Base-by-base conservation (phyloP, 2,797 vertebrate species). In the Poecilia picta region DNA sequence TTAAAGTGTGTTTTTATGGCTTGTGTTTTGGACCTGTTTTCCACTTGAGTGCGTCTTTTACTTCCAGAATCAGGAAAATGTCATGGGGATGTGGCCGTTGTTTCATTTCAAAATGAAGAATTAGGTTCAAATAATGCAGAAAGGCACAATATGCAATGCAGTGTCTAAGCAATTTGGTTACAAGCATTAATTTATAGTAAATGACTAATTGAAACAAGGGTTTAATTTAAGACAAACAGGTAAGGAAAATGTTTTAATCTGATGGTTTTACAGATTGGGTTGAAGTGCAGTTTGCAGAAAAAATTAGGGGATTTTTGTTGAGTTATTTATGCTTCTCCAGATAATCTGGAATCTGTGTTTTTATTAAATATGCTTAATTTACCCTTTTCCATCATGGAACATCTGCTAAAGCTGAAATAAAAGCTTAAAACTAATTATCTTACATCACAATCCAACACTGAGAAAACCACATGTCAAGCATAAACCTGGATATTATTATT, bases 91-190 rank as follows among this genome's bases (percentile, higher is more conserved):
- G 25, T 72, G 46, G 64, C 43, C 23, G 33, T 43, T 80, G 64
- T 74, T 84, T 71, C 7, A 66, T 81, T 86, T 82, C 46, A 16
- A 85, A 91, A 81, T 76, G 59, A 80, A 83, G 66, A 43, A 20
- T 71, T 45, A 45, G 13, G 76, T 74, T 87, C 12, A 81, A 79
- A 86, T 78, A 2, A 74, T 62, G 68, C 74, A 36, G 15, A 62
- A 51, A 18, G 72, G 39, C 1, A 43, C 23, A 49, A 49, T 78
- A 72, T 36, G 31, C 25, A 59, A 77, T 36, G 46, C 41, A 16
- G 1, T 46, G 74, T 83, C 68, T 31, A 49, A 18, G 20, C 5
- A 70, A 43, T 13, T 13, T 25, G 39, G 23, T 23, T 70, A 70
- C 11, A 68, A 68, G 3, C 36, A 13, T 70, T 70, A 1, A n/a